Evolutionary conservation across 2,888 invertebrate genomes (phyloP), one percentile per base, ranked within the genome.

Genomic region (Standfussiana lucernea): DNA sequence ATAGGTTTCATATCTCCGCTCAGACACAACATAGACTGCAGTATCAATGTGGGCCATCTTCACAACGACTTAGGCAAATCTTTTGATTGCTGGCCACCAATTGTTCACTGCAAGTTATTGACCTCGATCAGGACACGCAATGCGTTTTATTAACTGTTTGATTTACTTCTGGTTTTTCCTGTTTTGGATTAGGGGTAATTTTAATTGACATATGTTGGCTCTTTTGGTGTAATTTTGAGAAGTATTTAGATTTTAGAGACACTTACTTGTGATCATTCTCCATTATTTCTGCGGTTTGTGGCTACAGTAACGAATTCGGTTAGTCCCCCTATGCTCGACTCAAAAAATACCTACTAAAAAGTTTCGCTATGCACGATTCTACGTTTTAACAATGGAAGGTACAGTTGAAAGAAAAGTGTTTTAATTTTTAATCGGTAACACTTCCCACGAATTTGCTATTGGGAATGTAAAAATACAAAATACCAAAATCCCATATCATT

Each of bases 1-100:
- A 64, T 79, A 72, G 24, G 65, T 28, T 53, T 56, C 32, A 72
- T 72, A 59, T 75, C 66, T 66, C 59, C 15, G 32, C 50, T 59
- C 70, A 84, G 80, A 85, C 76, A 53, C 45, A 50, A 67, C 69
- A 72, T 56, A 76, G 85, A 66, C 68, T 68, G 42, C 32, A 5
- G 13, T 82, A 83, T 83, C 83, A 62, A 83, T 74, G 1, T 82
- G 45, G 82, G 56, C 24, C 85, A 83, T 83, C 83, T 83, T n/a
- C 21, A 13, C 72, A 69, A 77, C 74, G 73, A 77, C 74, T 85
- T 75, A 77, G 45, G 77, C 77, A 82, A 77, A 85, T 81, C 62
- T 77, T 69, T 32, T 64, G 53, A 53, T 40, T 79, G 82, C 59
- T 69, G 71, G 70, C 35, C 70, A 56, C 68, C 72, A 82, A 82